Evolutionary conservation across 2,113 vertebrate genomes (phyloP).

Genomic region (Paramormyrops kingsleyae): DNA sequence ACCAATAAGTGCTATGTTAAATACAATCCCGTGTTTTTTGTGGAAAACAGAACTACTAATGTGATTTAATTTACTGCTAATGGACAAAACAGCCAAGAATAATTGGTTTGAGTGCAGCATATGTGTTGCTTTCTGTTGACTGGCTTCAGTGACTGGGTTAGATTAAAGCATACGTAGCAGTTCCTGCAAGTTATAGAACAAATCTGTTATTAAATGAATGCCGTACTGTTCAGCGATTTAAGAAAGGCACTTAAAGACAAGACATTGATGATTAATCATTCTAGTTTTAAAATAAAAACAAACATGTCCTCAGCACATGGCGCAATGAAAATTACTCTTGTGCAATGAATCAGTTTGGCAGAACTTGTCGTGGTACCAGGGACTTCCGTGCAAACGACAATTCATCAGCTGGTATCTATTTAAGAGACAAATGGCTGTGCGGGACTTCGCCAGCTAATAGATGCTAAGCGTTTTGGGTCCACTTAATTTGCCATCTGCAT

Average conservation of each 20-base stretch:
- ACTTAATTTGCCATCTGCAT: constrained; percentile 21
- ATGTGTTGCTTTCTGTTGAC: background rate
- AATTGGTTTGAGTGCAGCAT: background rate
- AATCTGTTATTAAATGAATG: constrained; percentile 5
- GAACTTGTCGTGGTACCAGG: background rate
- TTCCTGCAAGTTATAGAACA: background rate
- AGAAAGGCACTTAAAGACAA: background rate
- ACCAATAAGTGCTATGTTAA: background rate
- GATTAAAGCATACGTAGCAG: background rate
- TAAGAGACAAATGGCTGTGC: constrained; percentile 34
- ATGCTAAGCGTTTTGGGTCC: constrained; percentile 33
- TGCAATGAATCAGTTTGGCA: background rate
- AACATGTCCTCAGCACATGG: background rate
- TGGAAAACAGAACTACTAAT: background rate
- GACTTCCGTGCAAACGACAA: constrained; percentile 7
- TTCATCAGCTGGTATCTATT: constrained; percentile 47
- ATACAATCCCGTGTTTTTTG: background rate
- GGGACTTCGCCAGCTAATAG: constrained; percentile 35
- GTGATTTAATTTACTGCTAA: background rate
- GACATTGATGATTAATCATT: background rate
- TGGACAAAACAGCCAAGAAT: background rate
- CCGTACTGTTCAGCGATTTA: background rate
- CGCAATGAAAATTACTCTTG: background rate
- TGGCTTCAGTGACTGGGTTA: background rate
- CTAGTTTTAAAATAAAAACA: background rate